These are phyloP conservation scores for Rhagoletis zephyria DNA, from an alignment of 1,140 invertebrate species.

Conservation along the genomic window DNA sequence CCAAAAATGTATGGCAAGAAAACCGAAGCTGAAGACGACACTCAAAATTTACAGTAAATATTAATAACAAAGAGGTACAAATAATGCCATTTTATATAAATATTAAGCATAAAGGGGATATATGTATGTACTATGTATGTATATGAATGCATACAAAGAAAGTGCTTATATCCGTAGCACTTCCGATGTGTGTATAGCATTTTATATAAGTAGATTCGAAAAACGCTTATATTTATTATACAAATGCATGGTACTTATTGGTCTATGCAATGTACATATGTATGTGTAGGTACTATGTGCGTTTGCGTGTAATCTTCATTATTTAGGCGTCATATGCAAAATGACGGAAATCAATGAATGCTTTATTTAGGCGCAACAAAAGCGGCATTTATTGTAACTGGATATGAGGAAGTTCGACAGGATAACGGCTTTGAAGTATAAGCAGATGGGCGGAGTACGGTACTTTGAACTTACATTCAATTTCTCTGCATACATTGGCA, in stretches of 20 bases:
- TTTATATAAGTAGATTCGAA: neutral
- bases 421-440: neutral
- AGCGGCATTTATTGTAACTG: neutral
- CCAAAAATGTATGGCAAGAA: neutral
- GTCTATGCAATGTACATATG: neutral
- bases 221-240: neutral
- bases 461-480: no score
- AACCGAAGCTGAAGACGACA: neutral
- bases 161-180: conserved; percentile 1
- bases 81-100: no score
- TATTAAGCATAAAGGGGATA: no score
- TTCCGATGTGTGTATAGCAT: conserved; percentile 6
- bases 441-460: no score
- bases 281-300: neutral
- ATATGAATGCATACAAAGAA: neutral
- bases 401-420: neutral
- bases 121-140: no score
- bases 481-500: no score
- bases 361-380: conserved; percentile 17
- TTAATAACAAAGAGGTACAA: no score
- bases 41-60: no score
- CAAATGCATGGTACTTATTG: neutral
- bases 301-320: neutral
- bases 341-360: conserved; percentile 31
- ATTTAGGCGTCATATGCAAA: conserved; percentile 17